phyloP scores from a whole-genome alignment of 2,888 invertebrate genomes.

The Liodrosophila aerea region DNA sequence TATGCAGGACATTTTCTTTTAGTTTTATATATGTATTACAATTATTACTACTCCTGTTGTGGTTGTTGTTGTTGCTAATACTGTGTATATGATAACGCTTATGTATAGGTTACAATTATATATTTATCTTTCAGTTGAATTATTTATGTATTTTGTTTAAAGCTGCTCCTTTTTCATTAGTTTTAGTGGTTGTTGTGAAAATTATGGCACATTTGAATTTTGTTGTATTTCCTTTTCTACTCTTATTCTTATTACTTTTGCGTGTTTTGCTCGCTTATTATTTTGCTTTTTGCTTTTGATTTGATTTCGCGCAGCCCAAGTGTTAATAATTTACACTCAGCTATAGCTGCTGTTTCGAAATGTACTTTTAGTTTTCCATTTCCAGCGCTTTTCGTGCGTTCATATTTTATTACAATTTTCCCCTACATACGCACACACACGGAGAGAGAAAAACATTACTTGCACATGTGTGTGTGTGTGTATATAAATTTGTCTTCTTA shows the following conservation, averaged over 20 bases:
- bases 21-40: slow-evolving; percentile 1
- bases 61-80: slow-evolving; percentile 54
- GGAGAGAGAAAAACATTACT: slow-evolving; percentile 47
- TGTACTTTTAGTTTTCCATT: slow-evolving; percentile 64
- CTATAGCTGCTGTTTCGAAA: slow-evolving; percentile 51
- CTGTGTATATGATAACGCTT: slow-evolving; percentile 59
- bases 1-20: slow-evolving; percentile 81
- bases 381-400: slow-evolving; percentile 61
- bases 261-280: slow-evolving; percentile 26
- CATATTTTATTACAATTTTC: slow-evolving; percentile 78
- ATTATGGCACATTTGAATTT: slow-evolving; percentile 60
- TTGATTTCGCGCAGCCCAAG: slow-evolving; percentile 46
- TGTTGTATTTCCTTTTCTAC: too few relatives aligned
- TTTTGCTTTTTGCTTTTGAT: slow-evolving; percentile 37
- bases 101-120: slow-evolving; percentile 24
- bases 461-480: slow-evolving; percentile 49
- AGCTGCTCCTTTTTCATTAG: slow-evolving; percentile 58
- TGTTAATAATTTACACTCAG: slow-evolving; percentile 52
- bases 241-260: slow-evolving; percentile 7
- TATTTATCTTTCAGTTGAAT: slow-evolving; percentile 14
- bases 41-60: slow-evolving; percentile 15
- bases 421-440: slow-evolving; percentile 49
- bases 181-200: slow-evolving; percentile 37
- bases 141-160: slow-evolving; percentile 50
- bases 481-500: slow-evolving; percentile 77